A percentile compares a stretch with the other conserved stretches of the same genome.
These are phyloP conservation scores for Thymelicus lineola DNA, from an alignment of 2,888 invertebrate genomes.

Conservation along the genomic window DNA sequence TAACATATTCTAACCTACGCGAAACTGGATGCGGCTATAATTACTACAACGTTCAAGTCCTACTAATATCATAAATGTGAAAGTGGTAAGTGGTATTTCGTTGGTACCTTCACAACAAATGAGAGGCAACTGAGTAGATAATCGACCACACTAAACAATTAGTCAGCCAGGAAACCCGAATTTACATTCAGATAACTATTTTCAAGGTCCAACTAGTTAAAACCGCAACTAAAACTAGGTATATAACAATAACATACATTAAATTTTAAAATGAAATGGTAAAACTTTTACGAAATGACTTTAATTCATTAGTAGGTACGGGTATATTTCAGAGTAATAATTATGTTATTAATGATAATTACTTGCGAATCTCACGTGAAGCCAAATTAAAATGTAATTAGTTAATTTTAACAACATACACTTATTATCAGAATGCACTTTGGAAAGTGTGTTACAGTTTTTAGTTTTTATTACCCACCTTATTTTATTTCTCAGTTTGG, in stretches of 20 bases:
- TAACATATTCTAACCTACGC: too few relatives aligned
- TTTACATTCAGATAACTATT: conserved; percentile 17
- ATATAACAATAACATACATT: too few relatives aligned
- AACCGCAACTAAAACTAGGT: neutral
- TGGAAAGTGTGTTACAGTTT: neutral
- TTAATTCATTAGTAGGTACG: neutral
- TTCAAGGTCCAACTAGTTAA: neutral
- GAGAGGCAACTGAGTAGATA: neutral
- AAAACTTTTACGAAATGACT: neutral
- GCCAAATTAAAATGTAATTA: neutral
- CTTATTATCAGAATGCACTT: neutral
- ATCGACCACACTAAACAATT: neutral
- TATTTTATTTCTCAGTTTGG: too few relatives aligned
- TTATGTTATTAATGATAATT: conserved; percentile 3
- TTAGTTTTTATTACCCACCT: neutral
- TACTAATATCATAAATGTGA: too few relatives aligned
- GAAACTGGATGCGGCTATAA: too few relatives aligned
- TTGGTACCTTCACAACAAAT: too few relatives aligned
- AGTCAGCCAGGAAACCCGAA: conserved; percentile 24
- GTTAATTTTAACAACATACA: neutral
- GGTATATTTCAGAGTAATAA: neutral
- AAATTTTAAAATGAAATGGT: too few relatives aligned
- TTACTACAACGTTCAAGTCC: too few relatives aligned
- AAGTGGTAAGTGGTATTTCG: neutral
- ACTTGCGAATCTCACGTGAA: conserved; percentile 9